Conservation (phyloP, 2,797 vertebrate genomes). For the Schizothorax lantsangensis region DNA sequence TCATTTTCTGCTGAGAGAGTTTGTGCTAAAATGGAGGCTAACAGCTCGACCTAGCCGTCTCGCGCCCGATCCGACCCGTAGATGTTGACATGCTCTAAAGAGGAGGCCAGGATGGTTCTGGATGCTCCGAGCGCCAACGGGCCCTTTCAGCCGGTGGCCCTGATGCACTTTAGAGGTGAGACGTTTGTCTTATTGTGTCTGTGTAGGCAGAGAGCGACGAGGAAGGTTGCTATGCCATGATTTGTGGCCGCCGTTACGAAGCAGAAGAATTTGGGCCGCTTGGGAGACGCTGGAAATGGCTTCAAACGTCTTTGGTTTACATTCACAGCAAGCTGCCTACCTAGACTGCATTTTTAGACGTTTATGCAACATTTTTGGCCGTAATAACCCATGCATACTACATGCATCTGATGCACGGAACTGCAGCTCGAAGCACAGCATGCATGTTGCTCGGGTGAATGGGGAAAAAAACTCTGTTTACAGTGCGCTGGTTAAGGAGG, state of each 20-base stretch:
- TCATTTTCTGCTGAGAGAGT: constrained; percentile 92
- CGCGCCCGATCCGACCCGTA: constrained; percentile 68
- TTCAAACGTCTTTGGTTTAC: background rate
- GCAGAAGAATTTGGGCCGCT: background rate
- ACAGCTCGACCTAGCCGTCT: constrained; percentile 86
- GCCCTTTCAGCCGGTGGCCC: constrained; percentile 94
- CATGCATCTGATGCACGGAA: background rate
- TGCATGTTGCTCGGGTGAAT: background rate
- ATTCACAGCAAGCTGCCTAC: background rate
- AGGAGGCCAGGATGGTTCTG: constrained; percentile 92
- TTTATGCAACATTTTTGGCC: too few relatives aligned
- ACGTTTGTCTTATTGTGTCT: constrained; percentile 56
- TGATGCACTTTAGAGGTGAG: constrained; percentile 98
- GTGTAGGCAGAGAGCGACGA: constrained; percentile 26
- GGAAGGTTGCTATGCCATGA: constrained; percentile 50
- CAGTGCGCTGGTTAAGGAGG: background rate
- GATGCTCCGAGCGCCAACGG: constrained; percentile 91
- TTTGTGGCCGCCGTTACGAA: constrained; percentile 29
- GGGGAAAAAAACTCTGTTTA: constrained; percentile 30
- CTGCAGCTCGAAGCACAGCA: background rate
- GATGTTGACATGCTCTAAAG: constrained; percentile 96
- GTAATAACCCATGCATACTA: background rate
- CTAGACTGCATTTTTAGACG: background rate
- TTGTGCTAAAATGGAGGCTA: constrained; percentile 98
- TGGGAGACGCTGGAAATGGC: background rate